Evolutionary conservation across 2,888 invertebrate species (phyloP).

Genomic region (Scaptomyza tumidula): DNA sequence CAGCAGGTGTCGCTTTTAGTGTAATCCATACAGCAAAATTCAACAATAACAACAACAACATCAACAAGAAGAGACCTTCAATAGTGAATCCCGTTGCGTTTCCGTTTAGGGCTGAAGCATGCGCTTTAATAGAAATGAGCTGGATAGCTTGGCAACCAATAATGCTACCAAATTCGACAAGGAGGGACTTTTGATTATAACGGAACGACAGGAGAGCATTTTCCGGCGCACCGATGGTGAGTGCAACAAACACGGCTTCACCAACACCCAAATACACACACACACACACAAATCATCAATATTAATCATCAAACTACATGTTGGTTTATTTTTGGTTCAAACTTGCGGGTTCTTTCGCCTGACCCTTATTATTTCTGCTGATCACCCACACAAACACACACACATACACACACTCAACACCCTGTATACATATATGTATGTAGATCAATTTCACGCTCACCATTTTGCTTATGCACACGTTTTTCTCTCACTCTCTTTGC

Average conservation of each 20-base stretch:
- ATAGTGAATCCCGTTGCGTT: neutral
- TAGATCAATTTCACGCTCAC: constrained; percentile 26
- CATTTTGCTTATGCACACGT: constrained; percentile 48
- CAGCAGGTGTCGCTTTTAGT: constrained; percentile 16
- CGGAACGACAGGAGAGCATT: constrained; percentile 95
- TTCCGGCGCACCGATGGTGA: constrained; percentile 96
- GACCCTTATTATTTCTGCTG: constrained; percentile 11
- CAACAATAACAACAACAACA: neutral
- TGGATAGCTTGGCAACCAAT: constrained; percentile 93
- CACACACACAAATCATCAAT: constrained; percentile 5
- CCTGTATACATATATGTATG: neutral
- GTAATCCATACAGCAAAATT: neutral
- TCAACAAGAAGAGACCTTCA: neutral
- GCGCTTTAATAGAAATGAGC: constrained; percentile 96
- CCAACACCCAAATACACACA: too few species aligned
- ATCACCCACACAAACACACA: constrained; percentile 7
- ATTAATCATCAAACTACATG: neutral
- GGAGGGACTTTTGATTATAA: constrained; percentile 93
- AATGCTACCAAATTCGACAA: constrained; percentile 95
- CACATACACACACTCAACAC: neutral
- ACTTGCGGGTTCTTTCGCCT: constrained; percentile 10
- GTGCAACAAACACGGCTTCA: constrained; percentile 17
- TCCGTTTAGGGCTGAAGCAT: constrained; percentile 85
- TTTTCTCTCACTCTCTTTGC: constrained; percentile 14
- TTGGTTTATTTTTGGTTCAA: neutral